Evolutionary conservation across 1,140 invertebrate species (phyloP).

Genomic region (Drosophila orosa): DNA sequence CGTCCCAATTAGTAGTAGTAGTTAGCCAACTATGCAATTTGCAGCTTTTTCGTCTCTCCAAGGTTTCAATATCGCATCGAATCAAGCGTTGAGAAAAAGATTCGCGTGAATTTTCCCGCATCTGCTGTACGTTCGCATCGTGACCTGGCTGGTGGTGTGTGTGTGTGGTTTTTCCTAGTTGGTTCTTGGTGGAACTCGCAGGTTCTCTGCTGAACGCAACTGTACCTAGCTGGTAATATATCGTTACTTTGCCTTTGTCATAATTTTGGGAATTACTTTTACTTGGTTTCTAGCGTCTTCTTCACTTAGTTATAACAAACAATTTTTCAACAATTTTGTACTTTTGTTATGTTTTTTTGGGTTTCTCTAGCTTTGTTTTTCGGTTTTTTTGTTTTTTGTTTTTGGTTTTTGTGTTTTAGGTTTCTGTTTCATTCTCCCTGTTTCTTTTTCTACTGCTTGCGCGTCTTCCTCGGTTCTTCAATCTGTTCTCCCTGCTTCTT

Average conservation of each 20-base stretch:
- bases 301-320: slow-evolving; percentile 69
- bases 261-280: slow-evolving; percentile 36
- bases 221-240: slow-evolving; percentile 22
- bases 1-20: slow-evolving; percentile 73
- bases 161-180: slow-evolving; percentile 11
- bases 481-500: slow-evolving; percentile 31
- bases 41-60: slow-evolving; percentile 35
- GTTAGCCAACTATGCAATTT: slow-evolving; percentile 73
- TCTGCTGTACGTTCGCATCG: slow-evolving; percentile 53
- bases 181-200: slow-evolving; percentile 7
- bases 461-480: slow-evolving; percentile 13
- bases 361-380: slow-evolving; percentile 31
- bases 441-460: slow-evolving; percentile 35
- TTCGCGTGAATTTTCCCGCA: slow-evolving; percentile 77
- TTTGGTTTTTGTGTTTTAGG: slow-evolving; percentile 11
- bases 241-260: slow-evolving; percentile 29
- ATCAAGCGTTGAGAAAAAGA: slow-evolving; percentile 29
- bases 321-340: slow-evolving; percentile 76
- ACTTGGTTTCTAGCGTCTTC: slow-evolving; percentile 26
- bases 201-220: slow-evolving; percentile 19
- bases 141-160: slow-evolving; percentile 35
- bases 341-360: slow-evolving; percentile 59
- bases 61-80: slow-evolving; percentile 30
- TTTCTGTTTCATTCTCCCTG: slow-evolving; percentile 42
- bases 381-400: slow-evolving; percentile 8